These are phyloP conservation scores for Anthrax anthrax DNA, from an alignment of 2,888 invertebrate species.

Conservation along the genomic window DNA sequence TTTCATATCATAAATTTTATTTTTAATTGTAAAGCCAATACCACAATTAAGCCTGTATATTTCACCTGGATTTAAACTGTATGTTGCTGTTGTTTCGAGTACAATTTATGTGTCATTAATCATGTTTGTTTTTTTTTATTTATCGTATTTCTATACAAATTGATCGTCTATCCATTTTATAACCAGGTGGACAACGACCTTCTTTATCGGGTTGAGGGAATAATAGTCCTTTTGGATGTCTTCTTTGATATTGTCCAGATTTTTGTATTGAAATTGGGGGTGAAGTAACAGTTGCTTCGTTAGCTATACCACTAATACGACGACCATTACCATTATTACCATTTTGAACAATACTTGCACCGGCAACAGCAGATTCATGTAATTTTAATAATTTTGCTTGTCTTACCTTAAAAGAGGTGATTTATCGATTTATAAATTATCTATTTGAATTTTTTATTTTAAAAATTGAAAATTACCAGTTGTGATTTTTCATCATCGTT, in stretches of 20 bases:
- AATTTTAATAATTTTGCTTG: background rate
- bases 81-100: no score
- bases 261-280: background rate
- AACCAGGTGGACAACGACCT: conserved; percentile 7
- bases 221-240: background rate
- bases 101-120: no score
- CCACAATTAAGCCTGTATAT: no score
- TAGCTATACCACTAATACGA: background rate
- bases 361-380: no score
- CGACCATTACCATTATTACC: no score
- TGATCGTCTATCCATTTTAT: conserved; percentile 2
- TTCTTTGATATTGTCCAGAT: background rate
- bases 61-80: no score
- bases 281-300: background rate
- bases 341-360: background rate
- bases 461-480: no score
- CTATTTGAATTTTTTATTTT: no score
- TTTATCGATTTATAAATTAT: no score
- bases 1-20: no score
- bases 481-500: no score
- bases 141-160: conserved; percentile 5
- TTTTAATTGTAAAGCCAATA: no score
- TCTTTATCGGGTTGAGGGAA: background rate
- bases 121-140: background rate
- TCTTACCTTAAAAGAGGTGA: background rate